phyloP scores from a whole-genome alignment of 2,113 vertebrate genomes.

The Capreolus pygargus region DNA sequence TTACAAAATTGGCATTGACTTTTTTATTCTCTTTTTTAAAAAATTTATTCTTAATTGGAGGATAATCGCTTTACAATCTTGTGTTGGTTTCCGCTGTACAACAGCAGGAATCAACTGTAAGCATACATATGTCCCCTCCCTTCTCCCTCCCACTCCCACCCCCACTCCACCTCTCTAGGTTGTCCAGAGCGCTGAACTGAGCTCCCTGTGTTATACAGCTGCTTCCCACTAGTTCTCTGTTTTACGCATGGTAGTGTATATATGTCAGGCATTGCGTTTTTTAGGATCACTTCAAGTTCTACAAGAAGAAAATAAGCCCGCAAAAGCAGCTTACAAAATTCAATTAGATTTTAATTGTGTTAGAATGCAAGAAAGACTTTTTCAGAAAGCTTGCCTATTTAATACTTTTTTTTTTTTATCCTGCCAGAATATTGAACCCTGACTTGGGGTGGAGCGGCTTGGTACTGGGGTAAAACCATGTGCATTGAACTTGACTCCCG shows the following conservation, averaged over 20 bases:
- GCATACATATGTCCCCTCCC: background rate
- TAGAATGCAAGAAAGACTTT: background rate
- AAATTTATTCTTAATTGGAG: background rate
- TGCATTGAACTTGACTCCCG: accelerated
- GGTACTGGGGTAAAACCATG: background rate
- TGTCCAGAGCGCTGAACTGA: background rate
- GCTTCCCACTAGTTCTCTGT: background rate
- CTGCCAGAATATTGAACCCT: background rate
- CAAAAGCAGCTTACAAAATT: background rate
- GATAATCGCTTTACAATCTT: background rate
- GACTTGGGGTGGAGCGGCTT: background rate
- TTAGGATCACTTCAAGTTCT: background rate
- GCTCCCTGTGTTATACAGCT: background rate
- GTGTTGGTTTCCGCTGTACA: background rate
- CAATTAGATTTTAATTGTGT: background rate
- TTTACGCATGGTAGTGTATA: background rate
- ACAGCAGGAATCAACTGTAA: background rate
- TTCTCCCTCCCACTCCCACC: too few relatives aligned
- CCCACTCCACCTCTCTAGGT: background rate
- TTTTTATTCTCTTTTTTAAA: background rate
- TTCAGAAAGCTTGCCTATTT: background rate
- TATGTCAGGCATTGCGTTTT: background rate
- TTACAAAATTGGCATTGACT: background rate
- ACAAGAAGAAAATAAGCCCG: background rate
- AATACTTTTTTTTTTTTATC: background rate